phyloP scores from a whole-genome alignment of 2,797 vertebrate species.

The Agapornis canus region DNA sequence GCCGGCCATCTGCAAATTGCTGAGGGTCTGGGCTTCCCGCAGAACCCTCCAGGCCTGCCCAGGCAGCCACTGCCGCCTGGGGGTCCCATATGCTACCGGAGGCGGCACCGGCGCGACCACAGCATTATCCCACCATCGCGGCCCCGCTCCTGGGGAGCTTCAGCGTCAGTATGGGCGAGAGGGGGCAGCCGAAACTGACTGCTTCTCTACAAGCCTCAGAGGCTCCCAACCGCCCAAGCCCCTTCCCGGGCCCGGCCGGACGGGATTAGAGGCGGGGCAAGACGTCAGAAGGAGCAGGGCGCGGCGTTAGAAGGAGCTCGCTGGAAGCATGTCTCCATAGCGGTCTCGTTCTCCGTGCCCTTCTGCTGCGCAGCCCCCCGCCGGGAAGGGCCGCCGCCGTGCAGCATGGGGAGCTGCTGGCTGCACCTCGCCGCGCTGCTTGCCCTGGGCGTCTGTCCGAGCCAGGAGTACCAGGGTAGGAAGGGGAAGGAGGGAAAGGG shows the following conservation, averaged over 20 bases:
- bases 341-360: neutral
- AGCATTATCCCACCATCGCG: fast-evolving
- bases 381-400: neutral
- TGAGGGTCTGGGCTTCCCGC: neutral
- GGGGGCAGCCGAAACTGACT: neutral
- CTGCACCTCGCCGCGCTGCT: conserved; percentile 48
- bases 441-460: conserved; percentile 14
- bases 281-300: conserved; percentile 14
- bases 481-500: neutral
- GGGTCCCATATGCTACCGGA: fast-evolving
- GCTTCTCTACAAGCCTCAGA: fast-evolving
- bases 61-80: fast-evolving
- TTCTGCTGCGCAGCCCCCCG: neutral
- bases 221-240: fast-evolving
- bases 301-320: neutral
- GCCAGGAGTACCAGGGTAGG: conserved; percentile 57
- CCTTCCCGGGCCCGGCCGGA: neutral
- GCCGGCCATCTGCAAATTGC: neutral
- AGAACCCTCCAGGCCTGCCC: fast-evolving
- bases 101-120: fast-evolving
- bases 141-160: neutral
- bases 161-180: neutral
- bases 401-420: conserved; percentile 65
- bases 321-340: neutral
- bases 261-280: neutral